Base-by-base conservation (phyloP, 30 jellyfish, hydroid and myxozoan species). In the Mastigias papua region DNA sequence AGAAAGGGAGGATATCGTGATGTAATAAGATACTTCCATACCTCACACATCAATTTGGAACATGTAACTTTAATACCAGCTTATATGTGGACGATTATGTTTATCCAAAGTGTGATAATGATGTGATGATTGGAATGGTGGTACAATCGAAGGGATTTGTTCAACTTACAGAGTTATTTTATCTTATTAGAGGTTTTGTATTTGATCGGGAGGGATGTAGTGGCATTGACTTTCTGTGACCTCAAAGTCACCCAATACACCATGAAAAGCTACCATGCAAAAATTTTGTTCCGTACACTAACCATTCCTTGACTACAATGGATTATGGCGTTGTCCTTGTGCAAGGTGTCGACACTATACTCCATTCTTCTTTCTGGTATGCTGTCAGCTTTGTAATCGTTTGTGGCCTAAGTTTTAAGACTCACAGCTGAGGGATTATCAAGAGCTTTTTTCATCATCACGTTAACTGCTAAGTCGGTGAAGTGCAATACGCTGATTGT, bases 381-480 rank as follows among this genome's bases (percentile, higher is more conserved):
- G 83, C 37, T 72, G 70, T 72, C 68, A 72, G 30, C 69, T 68
- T 34, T 68, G 17, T 17, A 72, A 72, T 72, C 83, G 35, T 9
- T 22, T 72, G 83, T 22, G 83, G 83, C 37, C 48, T 34, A 1
- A 23, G 67, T 51, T 51, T 8, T 17, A 51, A 5, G 67, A 10
- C 67, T 51, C 27, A 13, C 67, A 51, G 67, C 67, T 51, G 67
- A 51, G 67, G 67, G 2, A 51, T 51, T 51, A 51, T 51, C 67
- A 51, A 37, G 25, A 10, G n/a, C n/a, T 21, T 51, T 8, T 5
- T 1, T 51, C 25, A 51, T 51, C 2, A 8, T 51, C 67, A 51
- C 16, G 67, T 23, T 51, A 51, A 51, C 67, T 51, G 67, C 16
- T 51, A 21, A 8, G 17, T 51, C 25, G 16, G 16, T 6, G 60